phyloP scores from a whole-genome alignment of 1,140 invertebrate species.

The Apis florea region DNA sequence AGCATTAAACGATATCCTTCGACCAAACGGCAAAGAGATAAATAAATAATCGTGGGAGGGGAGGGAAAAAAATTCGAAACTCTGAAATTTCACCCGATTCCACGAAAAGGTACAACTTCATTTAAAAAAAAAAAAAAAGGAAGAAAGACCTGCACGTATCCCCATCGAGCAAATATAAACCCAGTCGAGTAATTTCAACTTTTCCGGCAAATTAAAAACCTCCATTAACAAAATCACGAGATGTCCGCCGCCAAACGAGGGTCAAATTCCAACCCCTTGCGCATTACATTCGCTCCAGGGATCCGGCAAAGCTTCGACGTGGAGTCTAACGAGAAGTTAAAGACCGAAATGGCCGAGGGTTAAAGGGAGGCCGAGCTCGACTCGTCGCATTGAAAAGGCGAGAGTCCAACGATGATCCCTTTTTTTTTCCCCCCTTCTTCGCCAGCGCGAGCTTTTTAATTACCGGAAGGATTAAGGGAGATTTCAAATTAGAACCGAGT shows the following conservation, averaged over 20 bases:
- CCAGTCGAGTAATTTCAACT: background rate
- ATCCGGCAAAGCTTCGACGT: background rate
- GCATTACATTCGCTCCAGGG: background rate
- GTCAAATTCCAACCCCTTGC: background rate
- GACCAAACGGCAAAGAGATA: no score
- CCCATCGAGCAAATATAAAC: background rate
- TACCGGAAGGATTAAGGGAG: constrained; percentile 53
- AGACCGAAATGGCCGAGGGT: constrained; percentile 10
- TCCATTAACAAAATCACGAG: constrained; percentile 22
- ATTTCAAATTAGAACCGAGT: constrained; percentile 52
- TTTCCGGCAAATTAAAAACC: constrained; percentile 8
- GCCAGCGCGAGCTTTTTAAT: constrained; percentile 54
- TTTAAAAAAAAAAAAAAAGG: background rate
- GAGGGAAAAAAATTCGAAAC: no score
- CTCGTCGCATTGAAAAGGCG: constrained; percentile 4
- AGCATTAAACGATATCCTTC: no score
- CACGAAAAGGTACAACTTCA: background rate
- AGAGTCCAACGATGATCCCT: constrained; percentile 35
- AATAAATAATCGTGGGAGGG: no score
- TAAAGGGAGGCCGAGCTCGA: background rate
- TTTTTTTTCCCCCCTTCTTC: constrained; percentile 9
- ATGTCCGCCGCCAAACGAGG: constrained; percentile 2
- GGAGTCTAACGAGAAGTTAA: constrained; percentile 47
- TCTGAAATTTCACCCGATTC: no score
- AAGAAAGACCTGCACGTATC: background rate